Percentiles rank a stretch among this genome's conserved stretches.
Conservation (phyloP, 30 jellyfish, hydroid and myxozoan species). For the Hydra vulgaris region DNA sequence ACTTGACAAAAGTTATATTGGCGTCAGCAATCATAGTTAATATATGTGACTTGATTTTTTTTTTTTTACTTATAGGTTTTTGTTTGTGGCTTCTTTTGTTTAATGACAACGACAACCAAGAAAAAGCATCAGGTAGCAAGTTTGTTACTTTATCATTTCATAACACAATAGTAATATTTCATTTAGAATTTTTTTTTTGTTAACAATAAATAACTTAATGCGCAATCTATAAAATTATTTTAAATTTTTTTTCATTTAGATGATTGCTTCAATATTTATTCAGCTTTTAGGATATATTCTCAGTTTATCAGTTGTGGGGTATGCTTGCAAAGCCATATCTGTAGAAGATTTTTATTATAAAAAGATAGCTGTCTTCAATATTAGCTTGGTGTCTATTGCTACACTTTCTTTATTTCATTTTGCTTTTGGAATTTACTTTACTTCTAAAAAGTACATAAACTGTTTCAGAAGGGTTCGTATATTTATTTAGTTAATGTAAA, state of each 20-base stretch:
- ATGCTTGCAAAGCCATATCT: not conserved
- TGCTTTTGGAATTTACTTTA: not conserved
- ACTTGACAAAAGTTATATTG: not conserved
- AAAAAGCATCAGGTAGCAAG: not conserved
- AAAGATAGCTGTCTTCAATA: not conserved
- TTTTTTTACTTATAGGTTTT: not conserved
- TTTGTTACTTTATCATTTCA: not conserved
- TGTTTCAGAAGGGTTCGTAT: not conserved
- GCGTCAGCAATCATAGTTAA: too few relatives aligned
- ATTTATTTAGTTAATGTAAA: not conserved
- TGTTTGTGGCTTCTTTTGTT: not conserved
- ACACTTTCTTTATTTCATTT: not conserved
- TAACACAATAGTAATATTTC: too few relatives aligned
- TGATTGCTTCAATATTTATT: not conserved
- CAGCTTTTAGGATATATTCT: not conserved
- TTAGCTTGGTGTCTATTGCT: not conserved
- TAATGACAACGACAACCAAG: not conserved
- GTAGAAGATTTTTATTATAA: not conserved
- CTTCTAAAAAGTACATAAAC: not conserved
- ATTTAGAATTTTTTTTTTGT: too few relatives aligned
- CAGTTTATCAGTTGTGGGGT: not conserved
- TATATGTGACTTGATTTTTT: too few relatives aligned
- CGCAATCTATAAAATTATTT: too few relatives aligned
- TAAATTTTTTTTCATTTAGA: not conserved
- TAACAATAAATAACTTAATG: too few relatives aligned